phyloP scores from a whole-genome alignment of 2,888 invertebrate species.

The Zhengitettix transpicula region DNA sequence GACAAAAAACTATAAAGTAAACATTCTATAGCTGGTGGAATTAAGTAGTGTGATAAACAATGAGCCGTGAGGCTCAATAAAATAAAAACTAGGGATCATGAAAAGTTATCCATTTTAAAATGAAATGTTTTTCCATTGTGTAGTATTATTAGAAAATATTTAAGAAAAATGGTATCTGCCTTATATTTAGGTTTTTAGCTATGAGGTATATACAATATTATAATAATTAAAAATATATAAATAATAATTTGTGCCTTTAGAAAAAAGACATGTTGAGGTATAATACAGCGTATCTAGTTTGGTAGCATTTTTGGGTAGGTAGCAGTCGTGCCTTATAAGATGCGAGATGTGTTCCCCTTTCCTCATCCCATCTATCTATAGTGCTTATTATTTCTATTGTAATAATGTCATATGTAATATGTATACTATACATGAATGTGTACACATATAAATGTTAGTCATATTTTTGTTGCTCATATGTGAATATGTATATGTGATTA shows the following conservation, averaged over 20 bases:
- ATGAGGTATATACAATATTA: conserved; percentile 5
- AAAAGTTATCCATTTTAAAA: conserved; percentile 5
- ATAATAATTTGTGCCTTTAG: conserved; percentile 9
- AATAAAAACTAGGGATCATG: conserved; percentile 3
- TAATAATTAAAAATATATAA: conserved; percentile 1
- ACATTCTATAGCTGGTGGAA: neutral
- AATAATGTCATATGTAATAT: neutral
- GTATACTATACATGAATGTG: neutral
- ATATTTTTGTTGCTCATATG: neutral
- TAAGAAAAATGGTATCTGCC: conserved; percentile 6
- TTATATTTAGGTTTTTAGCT: conserved; percentile 5
- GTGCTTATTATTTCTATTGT: neutral
- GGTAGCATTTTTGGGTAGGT: conserved; percentile 7
- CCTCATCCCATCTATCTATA: neutral
- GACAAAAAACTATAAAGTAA: no score
- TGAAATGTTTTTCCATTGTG: conserved; percentile 7
- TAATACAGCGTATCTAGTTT: conserved; percentile 2
- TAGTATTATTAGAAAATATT: conserved; percentile 12
- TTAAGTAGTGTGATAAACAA: conserved; percentile 5
- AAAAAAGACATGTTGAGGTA: conserved; percentile 5
- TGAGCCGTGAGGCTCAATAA: conserved; percentile 4
- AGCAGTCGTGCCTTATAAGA: conserved; percentile 7
- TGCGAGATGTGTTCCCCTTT: neutral
- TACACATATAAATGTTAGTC: neutral
- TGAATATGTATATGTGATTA: neutral